Evolutionary conservation across 2,888 invertebrate genomes (phyloP), one percentile per base, ranked within the genome.

Genomic region (Girardia tigrina): DNA sequence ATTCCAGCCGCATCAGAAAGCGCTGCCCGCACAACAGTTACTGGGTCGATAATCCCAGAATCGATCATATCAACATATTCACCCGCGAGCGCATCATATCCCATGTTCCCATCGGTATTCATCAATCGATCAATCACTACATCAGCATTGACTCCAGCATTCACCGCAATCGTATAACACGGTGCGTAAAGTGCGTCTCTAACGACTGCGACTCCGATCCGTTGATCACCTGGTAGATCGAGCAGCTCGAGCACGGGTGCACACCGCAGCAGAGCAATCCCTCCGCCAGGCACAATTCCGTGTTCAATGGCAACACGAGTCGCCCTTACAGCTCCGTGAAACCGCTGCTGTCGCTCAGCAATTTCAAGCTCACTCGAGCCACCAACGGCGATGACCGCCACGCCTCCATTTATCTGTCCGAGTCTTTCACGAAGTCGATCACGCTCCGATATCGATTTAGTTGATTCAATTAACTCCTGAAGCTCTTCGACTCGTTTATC

Each of bases 241-340:
- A 86, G 75, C 0, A 23, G 23, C 72, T 82, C 82, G 71, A 86
- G 80, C 76, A 82, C 82, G 70, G 79, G 77, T 28, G 83, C 81
- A 79, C 85, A 85, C 78, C 85, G 82, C 72, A 86, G 79, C 29
- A 86, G 80, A 71, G 86, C 85, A 75, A 85, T 85, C 75, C 86
- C 86, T 78, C 86, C 86, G 29, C 86, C 86, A 70, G 86, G 83
- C 23, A 86, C 86, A 77, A 86, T 85, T 73, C 86, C 86, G 80
- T 86, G 86, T 80, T 86, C 86, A 71, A 86, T 84, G 72, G 86
- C 86, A 42, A 86, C 86, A 69, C 85, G 80, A 0, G 86, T 86
- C 0, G 86, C 86, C 79, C 85, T 84, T 77, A 86, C 79, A 1
- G 86, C 86, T 79, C 86, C 86, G 77, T 85, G 86, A 1, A 86